These are phyloP conservation scores for Pectinophora gossypiella DNA, from an alignment of 1,140 invertebrate genomes.

Conservation along the genomic window DNA sequence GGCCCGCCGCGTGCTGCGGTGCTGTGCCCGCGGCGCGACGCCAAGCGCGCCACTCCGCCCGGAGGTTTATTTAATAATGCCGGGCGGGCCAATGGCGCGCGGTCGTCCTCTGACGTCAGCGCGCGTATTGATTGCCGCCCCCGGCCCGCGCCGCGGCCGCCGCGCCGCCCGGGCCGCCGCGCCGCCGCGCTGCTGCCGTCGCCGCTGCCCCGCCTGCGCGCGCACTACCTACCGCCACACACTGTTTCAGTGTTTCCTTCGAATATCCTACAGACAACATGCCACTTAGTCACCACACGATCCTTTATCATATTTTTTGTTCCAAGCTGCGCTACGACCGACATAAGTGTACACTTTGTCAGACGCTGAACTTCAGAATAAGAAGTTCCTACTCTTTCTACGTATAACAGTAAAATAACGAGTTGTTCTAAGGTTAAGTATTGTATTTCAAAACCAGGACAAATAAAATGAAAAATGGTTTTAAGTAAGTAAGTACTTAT, in stretches of 20 bases:
- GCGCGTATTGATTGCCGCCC: slow-evolving; percentile 52
- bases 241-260: background rate
- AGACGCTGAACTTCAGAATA: too few relatives aligned
- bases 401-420: too few relatives aligned
- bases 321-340: slow-evolving; percentile 9
- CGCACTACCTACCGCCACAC: slow-evolving; percentile 1
- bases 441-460: too few relatives aligned
- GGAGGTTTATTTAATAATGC: slow-evolving; percentile 70
- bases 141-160: slow-evolving; percentile 24
- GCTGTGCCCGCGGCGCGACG: slow-evolving; percentile 62
- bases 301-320: too few relatives aligned
- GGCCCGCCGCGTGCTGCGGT: slow-evolving; percentile 67
- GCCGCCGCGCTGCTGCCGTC: background rate
- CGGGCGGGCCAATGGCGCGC: slow-evolving; percentile 64
- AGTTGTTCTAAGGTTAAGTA: too few relatives aligned
- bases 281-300: too few relatives aligned
- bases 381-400: too few relatives aligned
- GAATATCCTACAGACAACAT: background rate
- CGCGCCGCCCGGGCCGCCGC: slow-evolving; percentile 17
- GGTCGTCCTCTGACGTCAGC: slow-evolving; percentile 63
- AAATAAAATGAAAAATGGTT: too few relatives aligned
- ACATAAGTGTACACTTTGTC: too few relatives aligned
- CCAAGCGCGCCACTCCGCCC: slow-evolving; percentile 51
- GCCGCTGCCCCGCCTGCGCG: background rate
- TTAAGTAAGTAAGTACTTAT: too few relatives aligned